These are phyloP conservation scores for Clavelina lepadiformis DNA, from an alignment of 23 tunicate species.

Conservation along the genomic window DNA sequence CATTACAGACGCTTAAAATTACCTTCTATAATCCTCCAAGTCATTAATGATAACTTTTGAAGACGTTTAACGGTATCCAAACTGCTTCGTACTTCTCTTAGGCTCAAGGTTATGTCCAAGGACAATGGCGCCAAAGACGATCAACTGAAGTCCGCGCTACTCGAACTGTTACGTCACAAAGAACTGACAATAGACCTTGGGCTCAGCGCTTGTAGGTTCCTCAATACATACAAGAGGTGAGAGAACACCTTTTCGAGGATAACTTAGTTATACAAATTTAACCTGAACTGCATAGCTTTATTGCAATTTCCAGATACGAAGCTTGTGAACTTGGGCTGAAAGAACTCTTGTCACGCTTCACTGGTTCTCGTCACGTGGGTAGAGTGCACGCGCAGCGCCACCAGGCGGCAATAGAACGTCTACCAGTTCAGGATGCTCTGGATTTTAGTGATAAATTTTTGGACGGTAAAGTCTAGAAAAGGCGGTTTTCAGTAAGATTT, in stretches of 20 bases:
- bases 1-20: no score
- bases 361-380: conserved; percentile 68
- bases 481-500: no score
- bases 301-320: conserved; percentile 30
- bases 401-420: conserved; percentile 42
- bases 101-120: conserved; percentile 49
- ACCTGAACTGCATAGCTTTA: no score
- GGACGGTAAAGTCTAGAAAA: no score
- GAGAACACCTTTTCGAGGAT: no score
- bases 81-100: no score
- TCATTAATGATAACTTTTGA: no score
- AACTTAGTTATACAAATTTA: no score
- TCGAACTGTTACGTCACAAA: conserved; percentile 48
- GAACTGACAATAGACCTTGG: conserved; percentile 62
- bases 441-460: conserved; percentile 43
- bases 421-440: conserved; percentile 50
- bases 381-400: conserved; percentile 62
- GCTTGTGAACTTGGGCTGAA: conserved; percentile 57
- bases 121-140: conserved; percentile 2
- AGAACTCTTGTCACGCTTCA: conserved; percentile 49
- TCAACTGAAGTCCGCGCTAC: conserved; percentile 27
- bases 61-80: no score
- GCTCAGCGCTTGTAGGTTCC: conserved; percentile 45
- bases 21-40: no score
- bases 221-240: conserved; percentile 86